A percentile compares a stretch with the other conserved stretches of the same genome.
Conservation (phyloP, 2,888 invertebrate species). For the Dusona sp. region DNA sequence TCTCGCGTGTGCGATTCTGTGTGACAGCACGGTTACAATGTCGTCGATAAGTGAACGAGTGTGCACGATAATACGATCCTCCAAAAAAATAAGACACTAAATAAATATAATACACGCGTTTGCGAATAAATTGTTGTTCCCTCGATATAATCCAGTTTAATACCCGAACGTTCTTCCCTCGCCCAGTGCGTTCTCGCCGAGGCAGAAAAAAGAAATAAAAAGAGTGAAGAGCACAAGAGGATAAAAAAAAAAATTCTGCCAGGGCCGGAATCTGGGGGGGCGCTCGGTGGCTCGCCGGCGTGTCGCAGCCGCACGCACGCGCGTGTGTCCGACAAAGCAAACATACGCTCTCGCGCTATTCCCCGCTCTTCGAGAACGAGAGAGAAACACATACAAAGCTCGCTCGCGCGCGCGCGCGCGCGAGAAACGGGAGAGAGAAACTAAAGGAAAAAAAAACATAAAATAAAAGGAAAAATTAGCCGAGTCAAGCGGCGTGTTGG, state of each 20-base stretch:
- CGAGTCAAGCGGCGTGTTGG: slow-evolving; percentile 41
- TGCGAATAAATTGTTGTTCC: not conserved
- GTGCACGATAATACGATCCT: slow-evolving; percentile 58
- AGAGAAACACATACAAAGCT: slow-evolving; percentile 9
- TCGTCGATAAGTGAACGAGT: slow-evolving; percentile 58
- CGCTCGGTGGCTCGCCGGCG: slow-evolving; percentile 46
- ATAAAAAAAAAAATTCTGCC: slow-evolving; percentile 46
- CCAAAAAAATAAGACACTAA: not conserved
- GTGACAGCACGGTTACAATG: slow-evolving; percentile 52
- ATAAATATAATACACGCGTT: not conserved
- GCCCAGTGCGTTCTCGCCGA: not conserved
- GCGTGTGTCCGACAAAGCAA: slow-evolving; percentile 43
- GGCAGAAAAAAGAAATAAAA: slow-evolving; percentile 9
- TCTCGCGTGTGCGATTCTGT: slow-evolving; percentile 33
- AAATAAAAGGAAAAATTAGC: slow-evolving; percentile 26
- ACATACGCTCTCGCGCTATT: not conserved
- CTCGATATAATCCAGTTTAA: not conserved
- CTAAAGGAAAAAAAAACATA: slow-evolving; percentile 53
- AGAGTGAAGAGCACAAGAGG: slow-evolving; percentile 26
- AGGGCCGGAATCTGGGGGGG: slow-evolving; percentile 54
- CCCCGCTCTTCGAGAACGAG: slow-evolving; percentile 2
- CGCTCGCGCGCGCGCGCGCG: slow-evolving; percentile 32
- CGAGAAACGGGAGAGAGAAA: slow-evolving; percentile 69
- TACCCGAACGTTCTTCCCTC: not conserved
- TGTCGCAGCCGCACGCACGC: slow-evolving; percentile 48